Evolutionary conservation across 2,113 vertebrate genomes (phyloP).

Genomic region (Anser cygnoides): DNA sequence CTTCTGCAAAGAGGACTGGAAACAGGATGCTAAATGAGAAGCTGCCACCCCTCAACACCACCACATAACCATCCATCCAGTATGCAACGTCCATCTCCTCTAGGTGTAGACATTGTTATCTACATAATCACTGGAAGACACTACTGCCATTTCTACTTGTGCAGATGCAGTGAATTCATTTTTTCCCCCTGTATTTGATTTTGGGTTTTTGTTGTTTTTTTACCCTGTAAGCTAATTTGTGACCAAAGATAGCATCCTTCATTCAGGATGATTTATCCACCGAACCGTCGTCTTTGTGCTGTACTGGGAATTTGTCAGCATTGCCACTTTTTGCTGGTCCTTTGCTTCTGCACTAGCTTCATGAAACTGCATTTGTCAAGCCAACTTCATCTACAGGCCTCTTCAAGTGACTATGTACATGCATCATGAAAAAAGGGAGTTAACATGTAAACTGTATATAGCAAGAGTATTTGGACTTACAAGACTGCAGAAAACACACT

Average conservation of each 20-base stretch:
- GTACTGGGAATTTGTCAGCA: constrained; percentile 31
- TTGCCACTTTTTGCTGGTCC: constrained; percentile 44
- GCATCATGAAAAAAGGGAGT: constrained; percentile 27
- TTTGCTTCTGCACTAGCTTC: constrained; percentile 65
- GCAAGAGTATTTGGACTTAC: constrained; percentile 69
- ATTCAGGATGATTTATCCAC: constrained; percentile 71
- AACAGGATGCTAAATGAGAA: constrained; percentile 76
- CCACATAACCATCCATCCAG: constrained; percentile 45
- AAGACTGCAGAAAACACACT: constrained; percentile 72
- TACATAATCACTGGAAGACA: constrained; percentile 44
- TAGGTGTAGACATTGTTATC: neutral
- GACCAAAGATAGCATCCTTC: constrained; percentile 92
- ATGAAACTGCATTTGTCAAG: neutral
- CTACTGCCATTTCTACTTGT: constrained; percentile 55
- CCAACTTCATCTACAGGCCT: constrained; percentile 79
- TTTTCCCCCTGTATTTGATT: neutral
- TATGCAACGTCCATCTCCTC: constrained; percentile 18
- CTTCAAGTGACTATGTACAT: constrained; percentile 77
- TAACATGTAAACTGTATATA: constrained; percentile 75
- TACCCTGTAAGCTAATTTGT: constrained; percentile 84
- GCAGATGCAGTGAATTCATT: constrained; percentile 58
- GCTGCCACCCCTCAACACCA: constrained; percentile 61
- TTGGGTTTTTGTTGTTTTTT: constrained; percentile 42
- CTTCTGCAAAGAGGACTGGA: constrained; percentile 82
- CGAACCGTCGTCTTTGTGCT: constrained; percentile 63